phyloP scores from a whole-genome alignment of 1,140 invertebrate genomes.

The Belonocnema kinseyi region DNA sequence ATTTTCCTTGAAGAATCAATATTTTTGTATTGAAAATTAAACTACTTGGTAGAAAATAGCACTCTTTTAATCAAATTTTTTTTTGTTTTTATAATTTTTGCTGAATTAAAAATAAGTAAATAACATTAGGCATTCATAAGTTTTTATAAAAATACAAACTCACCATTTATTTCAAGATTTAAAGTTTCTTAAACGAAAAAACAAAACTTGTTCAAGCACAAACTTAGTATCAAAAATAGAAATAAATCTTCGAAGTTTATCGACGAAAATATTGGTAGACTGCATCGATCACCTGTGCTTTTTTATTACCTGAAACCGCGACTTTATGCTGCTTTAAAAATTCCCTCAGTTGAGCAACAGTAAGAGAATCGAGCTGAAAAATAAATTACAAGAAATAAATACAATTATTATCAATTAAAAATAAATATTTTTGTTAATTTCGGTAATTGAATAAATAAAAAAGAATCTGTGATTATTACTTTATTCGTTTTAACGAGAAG shows the following conservation, averaged over 20 bases:
- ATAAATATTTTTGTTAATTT: background rate
- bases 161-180: too few species aligned
- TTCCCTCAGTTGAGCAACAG: background rate
- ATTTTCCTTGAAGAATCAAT: too few species aligned
- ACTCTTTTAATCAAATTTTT: too few species aligned
- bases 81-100: too few species aligned
- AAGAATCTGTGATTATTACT: background rate
- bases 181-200: too few species aligned
- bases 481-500: background rate
- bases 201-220: too few species aligned
- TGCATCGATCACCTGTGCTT: background rate
- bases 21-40: too few species aligned
- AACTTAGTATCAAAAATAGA: background rate
- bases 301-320: background rate
- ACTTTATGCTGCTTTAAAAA: background rate
- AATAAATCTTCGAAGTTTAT: background rate
- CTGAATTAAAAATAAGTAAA: too few species aligned
- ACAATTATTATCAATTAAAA: background rate
- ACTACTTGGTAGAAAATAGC: too few species aligned
- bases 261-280: background rate
- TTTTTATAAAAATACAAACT: too few species aligned
- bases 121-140: too few species aligned
- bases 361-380: constrained; percentile 3
- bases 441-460: background rate
- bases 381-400: background rate